Evolutionary conservation across 1,140 invertebrate species (phyloP), one percentile per base, ranked within the genome.

Genomic region (Charaxes varanes): DNA sequence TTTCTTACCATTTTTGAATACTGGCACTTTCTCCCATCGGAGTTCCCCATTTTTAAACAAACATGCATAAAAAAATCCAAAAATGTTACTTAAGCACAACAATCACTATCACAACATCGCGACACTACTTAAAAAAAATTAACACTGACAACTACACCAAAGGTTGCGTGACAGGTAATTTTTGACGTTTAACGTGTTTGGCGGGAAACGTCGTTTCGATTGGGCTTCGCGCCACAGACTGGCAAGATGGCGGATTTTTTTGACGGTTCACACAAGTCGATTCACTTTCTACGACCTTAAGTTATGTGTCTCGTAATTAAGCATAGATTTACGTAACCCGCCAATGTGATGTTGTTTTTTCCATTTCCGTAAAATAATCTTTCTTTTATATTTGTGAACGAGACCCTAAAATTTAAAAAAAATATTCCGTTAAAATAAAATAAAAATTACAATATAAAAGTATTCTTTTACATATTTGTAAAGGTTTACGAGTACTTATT

Each of bases 251-350:
- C 67, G 66, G 52, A 45, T 70, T 76, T 78, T 81, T 82, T 79
- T 74, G 77, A 77, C 70, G 66, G 69, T 79, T 82, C 78, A 82
- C 78, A 78, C 73, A 62, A 78, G 74, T 60, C 77, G 63, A 78
- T 78, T 82, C 78, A 82, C 78, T 82, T 82, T 82, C 78, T 82
- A 82, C 78, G 78, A 78, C 78, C 74, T 79, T 78, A 79, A 63
- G 65, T 66, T 74, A 63, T 77, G 68, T 78, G 67, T 70, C 62
- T 68, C 62, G 62, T 76, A 82, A 82, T 82, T 82, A 79, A 76
- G 65, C 69, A 68, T 69, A 67, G 54, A 49, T 76, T 81, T 79
- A 79, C 78, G 74, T 82, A 82, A 82, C 60, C 38, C 51, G 44
- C 28, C 71, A 62, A 70, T 74, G 72, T 74, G 70, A 73, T 66